Base-by-base conservation (phyloP, 2,888 invertebrate species). In the Artemia sp. region DNA sequence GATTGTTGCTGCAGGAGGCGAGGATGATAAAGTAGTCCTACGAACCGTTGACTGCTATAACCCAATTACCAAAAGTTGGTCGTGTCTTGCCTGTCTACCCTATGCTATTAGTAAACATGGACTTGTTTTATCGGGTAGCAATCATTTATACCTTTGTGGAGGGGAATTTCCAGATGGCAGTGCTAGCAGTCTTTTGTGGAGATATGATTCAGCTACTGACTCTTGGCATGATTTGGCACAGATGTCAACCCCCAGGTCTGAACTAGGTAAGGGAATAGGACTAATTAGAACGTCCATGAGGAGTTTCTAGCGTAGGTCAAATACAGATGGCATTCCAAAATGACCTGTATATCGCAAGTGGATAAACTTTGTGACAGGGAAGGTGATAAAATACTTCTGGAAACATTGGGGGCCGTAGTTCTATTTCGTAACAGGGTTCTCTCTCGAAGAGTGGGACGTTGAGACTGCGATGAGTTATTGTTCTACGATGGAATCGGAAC, bases 111-210 rank as follows among this genome's bases (percentile, higher is more conserved):
- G 81, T 74, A 81, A 81, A 74, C 81, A 81, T 76, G 81, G 81
- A 11, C 74, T 81, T 69, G 81, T 81, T 51, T 79, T 79, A 12
- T 78, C 79, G 71, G 81, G 81, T 69, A 77, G 78, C 68, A 80
- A 80, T 72, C 77, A 77, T 52, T 73, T 81, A 24, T 81, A 80
- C 72, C 75, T 81, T 72, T 80, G 80, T 71, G 81, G 81, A 51
- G 81, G 81, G 38, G 81, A 81, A 73, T 81, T 79, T 73, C 81
- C 81, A n/a, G 81, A 81, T 75, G 81, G 81, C 5, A 78, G 79
- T 52, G 79, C 80, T 38, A 80, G 79, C 66, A 75, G 77, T 51
- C 77, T 78, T 70, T 76, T 81, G 71, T 80, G 79, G 79, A 75
- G 80, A 52, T 81, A 80, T 74, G 81, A 81, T 73, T 79, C 80